Evolutionary conservation across 2,888 invertebrate species (phyloP).

Genomic region (Lasioglossum zephyrum): DNA sequence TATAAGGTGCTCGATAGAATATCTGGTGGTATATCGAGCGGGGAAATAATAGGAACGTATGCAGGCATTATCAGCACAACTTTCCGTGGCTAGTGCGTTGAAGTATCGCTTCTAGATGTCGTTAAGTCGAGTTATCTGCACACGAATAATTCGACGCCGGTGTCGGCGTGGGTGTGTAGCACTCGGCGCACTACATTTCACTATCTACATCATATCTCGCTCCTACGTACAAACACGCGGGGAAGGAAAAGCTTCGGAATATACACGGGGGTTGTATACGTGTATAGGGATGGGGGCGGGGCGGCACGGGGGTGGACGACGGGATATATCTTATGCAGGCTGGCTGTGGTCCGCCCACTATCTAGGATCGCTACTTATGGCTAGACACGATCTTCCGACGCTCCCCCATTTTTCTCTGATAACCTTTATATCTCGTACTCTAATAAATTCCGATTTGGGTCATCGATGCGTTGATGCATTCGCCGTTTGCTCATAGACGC

Average conservation of each 20-base stretch:
- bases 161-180: slow-evolving; percentile 31
- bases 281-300: neutral
- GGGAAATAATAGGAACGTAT: slow-evolving; percentile 55
- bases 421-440: slow-evolving; percentile 75
- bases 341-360: slow-evolving; percentile 62
- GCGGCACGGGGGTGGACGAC: slow-evolving; percentile 11
- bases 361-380: slow-evolving; percentile 80
- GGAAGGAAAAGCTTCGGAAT: slow-evolving; percentile 29
- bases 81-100: slow-evolving; percentile 60
- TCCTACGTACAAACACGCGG: slow-evolving; percentile 52
- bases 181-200: slow-evolving; percentile 67
- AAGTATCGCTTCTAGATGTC: slow-evolving; percentile 67
- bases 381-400: slow-evolving; percentile 77
- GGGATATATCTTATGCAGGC: slow-evolving; percentile 69
- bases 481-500: neutral
- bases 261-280: slow-evolving; percentile 22
- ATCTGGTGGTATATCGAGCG: neutral
- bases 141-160: slow-evolving; percentile 66
- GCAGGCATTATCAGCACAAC: slow-evolving; percentile 63
- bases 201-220: slow-evolving; percentile 70
- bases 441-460: slow-evolving; percentile 78
- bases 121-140: slow-evolving; percentile 75
- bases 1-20: slow-evolving; percentile 1
- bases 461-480: slow-evolving; percentile 59
- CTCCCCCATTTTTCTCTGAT: slow-evolving; percentile 72